Base-by-base conservation (phyloP, 2,888 invertebrate species). In the Phortica okadai region DNA sequence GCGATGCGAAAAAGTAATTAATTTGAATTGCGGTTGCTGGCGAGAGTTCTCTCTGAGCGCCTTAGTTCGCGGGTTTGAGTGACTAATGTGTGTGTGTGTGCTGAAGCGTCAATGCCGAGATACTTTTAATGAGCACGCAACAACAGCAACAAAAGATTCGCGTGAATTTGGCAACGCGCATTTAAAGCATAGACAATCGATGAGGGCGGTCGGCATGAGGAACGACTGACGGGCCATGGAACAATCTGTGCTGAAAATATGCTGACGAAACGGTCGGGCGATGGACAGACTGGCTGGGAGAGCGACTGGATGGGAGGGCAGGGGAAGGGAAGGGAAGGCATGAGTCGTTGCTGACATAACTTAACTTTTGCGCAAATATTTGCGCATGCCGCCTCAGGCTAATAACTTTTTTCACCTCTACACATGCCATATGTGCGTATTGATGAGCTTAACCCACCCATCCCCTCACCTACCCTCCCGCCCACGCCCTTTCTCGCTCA, bases 1-100 rank as follows among this genome's bases (percentile, higher is more conserved):
- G 82, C 83, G 74, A 59, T 59, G 45, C 75, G 77, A 76, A 77
- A 75, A 76, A 80, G 81, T 80, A 83, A 82, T 84, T 83, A 83
- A 83, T 84, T 83, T 78, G 74, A 45, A 56, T 45, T 41, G 70
- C 62, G 62, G 62, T 21, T 50, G 50, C 10, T 50, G 50, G 1
- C 50, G 50, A 50, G 10, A 45, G 14, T 11, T 50, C 10, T 6
- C 14, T 50, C 14, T 50, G 50, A 8, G 10, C 50, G 33, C 33
- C 33, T 33, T 5, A 33, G 33, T 33, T 33, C 33, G 33, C 2
- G 33, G 33, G 33, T 5, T 33, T 33, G 33, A 5, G 33, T 33
- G 33, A 33, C 33, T 33, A 2, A 33, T 33, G 33, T 33, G 33
- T 33, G 33, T 33, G 33, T 33, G 33, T 33, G 33, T 33, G 33